A percentile compares a stretch with the other conserved stretches of the same genome.
Evolutionary conservation across 2,888 invertebrate genomes (phyloP).

Genomic region (Eustalomyia histrio): DNA sequence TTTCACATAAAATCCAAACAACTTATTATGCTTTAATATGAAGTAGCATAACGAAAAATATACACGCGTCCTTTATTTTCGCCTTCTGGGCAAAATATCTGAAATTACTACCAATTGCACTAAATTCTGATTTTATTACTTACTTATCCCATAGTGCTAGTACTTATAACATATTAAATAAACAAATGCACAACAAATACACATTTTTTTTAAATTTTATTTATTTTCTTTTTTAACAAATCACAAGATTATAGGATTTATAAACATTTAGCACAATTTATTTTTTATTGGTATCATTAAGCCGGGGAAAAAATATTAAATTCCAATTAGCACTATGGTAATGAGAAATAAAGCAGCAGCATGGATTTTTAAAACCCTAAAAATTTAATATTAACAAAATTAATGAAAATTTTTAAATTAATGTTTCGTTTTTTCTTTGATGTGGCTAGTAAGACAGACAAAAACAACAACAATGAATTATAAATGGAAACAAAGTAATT

Average conservation of each 20-base stretch:
- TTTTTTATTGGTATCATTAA: constrained; percentile 33
- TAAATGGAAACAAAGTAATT: background rate
- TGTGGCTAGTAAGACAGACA: background rate
- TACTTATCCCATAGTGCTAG: no score
- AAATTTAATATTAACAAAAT: background rate
- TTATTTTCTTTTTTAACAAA: constrained; percentile 17
- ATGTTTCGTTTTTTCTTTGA: background rate
- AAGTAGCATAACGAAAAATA: no score
- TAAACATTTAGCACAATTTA: constrained; percentile 22
- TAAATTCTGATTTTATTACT: no score
- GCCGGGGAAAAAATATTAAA: constrained; percentile 36
- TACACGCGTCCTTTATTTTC: no score
- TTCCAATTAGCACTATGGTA: constrained; percentile 50
- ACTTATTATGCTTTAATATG: no score
- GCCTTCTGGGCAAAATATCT: no score
- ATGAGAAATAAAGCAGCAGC: constrained; percentile 21
- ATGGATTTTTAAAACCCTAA: background rate
- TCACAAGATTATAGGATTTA: constrained; percentile 45
- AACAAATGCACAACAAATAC: background rate
- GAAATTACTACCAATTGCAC: no score
- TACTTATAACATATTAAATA: background rate
- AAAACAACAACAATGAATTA: background rate
- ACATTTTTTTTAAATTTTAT: constrained; percentile 1
- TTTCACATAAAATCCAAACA: no score
- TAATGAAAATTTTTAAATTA: background rate